Base-by-base conservation (phyloP, 2,113 vertebrate genomes). In the Eira barbara region DNA sequence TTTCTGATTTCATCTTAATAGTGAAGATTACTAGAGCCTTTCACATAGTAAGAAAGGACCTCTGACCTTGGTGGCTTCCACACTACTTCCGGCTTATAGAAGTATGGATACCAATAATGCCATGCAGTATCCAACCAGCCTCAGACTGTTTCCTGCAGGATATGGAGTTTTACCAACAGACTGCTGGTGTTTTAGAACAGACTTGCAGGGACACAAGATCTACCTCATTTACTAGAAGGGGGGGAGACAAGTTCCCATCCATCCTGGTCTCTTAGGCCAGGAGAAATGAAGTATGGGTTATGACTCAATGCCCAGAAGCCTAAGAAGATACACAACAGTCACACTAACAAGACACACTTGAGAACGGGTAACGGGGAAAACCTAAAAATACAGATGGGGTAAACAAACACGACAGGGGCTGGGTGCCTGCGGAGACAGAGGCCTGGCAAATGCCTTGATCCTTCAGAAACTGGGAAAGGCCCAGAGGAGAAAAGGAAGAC, bases 91-190 rank as follows among this genome's bases (percentile, higher is more conserved):
- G 45, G n/a, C 34, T 87, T 31, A 36, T 0, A 55, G 63, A 86
- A 20, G 27, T 1, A n/a, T 2, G 5, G 6, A 4, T 3, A 34
- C 29, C 0, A 31, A 49, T n/a, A 34, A 18, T 1, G 5, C 4
- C 12, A 34, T 2, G 15, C 13, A 13, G 47, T 71, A 78, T 25
- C 17, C 65, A 61, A 84, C 3, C 8, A 29, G 20, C 23, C 55
- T 63, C 87, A 52, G 59, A 57, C 47, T 17, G 2, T 47, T 95
- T 91, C 69, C 31, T 25, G 36, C 15, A 91, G 31, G 27, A 85
- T 63, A 20, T 11, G 12, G 3, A 42, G 21, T 57, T 93, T 96
- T 69, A 85, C 36, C 57, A 91, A 88, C 20, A 81, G 42, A 59
- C 2, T 17, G 20, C 9, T 78, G 42, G 7, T 39, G 71, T 29